These are phyloP conservation scores for Pemphigus obesinymphae DNA, from an alignment of 1,140 invertebrate genomes.

Conservation along the genomic window DNA sequence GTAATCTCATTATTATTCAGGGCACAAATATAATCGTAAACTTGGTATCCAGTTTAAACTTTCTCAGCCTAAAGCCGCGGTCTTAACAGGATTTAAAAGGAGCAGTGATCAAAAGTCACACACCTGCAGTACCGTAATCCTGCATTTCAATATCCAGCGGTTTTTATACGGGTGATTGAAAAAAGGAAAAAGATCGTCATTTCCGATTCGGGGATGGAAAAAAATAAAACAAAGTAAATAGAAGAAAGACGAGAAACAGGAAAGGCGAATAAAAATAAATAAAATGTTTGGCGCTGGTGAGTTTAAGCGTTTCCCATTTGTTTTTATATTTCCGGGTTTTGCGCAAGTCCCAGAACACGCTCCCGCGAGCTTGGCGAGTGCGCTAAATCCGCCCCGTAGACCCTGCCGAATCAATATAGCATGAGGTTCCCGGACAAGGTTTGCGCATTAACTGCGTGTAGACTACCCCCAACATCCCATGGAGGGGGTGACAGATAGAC, in stretches of 20 bases:
- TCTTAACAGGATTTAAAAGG: slow-evolving; percentile 30
- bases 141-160: slow-evolving; percentile 15
- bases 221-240: neutral
- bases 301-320: slow-evolving; percentile 39
- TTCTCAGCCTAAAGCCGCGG: slow-evolving; percentile 11
- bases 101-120: neutral
- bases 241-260: neutral
- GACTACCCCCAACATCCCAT: neutral
- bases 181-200: neutral
- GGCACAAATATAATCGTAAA: slow-evolving; percentile 1
- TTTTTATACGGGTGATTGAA: neutral
- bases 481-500: slow-evolving; percentile 16
- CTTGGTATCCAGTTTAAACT: neutral
- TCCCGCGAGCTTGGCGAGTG: slow-evolving; percentile 31
- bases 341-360: slow-evolving; percentile 34
- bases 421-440: slow-evolving; percentile 37
- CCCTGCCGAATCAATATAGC: slow-evolving; percentile 39
- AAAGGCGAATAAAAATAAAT: slow-evolving; percentile 22
- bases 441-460: slow-evolving; percentile 38
- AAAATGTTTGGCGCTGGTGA: neutral
- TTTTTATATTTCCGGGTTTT: slow-evolving; percentile 38
- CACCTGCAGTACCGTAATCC: neutral
- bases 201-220: neutral
- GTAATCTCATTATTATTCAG: neutral
- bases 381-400: slow-evolving; percentile 39